phyloP scores from a whole-genome alignment of 2,113 vertebrate species.

The Atrichornis clamosus region DNA sequence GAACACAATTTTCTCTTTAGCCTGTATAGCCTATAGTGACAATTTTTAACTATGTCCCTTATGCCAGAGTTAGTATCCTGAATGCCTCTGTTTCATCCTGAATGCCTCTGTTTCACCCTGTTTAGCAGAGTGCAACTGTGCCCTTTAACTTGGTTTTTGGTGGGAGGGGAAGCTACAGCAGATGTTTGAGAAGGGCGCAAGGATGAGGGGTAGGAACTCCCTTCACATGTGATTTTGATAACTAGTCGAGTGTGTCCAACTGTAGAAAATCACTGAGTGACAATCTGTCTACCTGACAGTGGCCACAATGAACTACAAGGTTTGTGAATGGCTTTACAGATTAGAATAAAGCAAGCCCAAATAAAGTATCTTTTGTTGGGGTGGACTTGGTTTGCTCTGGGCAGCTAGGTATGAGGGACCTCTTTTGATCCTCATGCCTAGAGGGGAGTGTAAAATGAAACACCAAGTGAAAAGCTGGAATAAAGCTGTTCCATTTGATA shows the following conservation, averaged over 20 bases:
- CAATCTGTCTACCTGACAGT: slow-evolving; percentile 82
- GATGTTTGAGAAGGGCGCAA: slow-evolving; percentile 83
- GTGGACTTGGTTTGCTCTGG: slow-evolving; percentile 56
- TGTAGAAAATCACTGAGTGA: slow-evolving; percentile 80
- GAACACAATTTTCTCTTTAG: slow-evolving; percentile 78
- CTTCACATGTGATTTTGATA: slow-evolving; percentile 79
- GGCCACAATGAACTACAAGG: slow-evolving; percentile 79
- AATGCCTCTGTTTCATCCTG: slow-evolving; percentile 76
- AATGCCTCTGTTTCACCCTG: slow-evolving; percentile 76
- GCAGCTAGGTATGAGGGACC: slow-evolving; percentile 44
- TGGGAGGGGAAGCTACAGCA: slow-evolving; percentile 80
- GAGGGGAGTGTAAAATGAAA: not conserved
- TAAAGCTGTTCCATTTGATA: slow-evolving; percentile 19
- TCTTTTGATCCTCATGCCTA: slow-evolving; percentile 30
- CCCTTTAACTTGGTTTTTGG: slow-evolving; percentile 83
- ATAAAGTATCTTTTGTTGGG: slow-evolving; percentile 77
- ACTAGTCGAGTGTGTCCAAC: slow-evolving; percentile 78
- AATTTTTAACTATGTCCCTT: slow-evolving; percentile 83
- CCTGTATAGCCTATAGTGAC: slow-evolving; percentile 81
- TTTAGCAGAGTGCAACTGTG: slow-evolving; percentile 76
- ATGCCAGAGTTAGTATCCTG: slow-evolving; percentile 70
- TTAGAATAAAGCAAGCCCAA: slow-evolving; percentile 71
- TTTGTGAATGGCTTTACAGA: slow-evolving; percentile 77
- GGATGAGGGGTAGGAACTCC: slow-evolving; percentile 72
- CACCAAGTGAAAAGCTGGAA: slow-evolving; percentile 10